A percentile compares a stretch with the other conserved stretches of the same genome.
Evolutionary conservation across 2,797 vertebrate genomes (phyloP).

Genomic region (Lepus townsendii): DNA sequence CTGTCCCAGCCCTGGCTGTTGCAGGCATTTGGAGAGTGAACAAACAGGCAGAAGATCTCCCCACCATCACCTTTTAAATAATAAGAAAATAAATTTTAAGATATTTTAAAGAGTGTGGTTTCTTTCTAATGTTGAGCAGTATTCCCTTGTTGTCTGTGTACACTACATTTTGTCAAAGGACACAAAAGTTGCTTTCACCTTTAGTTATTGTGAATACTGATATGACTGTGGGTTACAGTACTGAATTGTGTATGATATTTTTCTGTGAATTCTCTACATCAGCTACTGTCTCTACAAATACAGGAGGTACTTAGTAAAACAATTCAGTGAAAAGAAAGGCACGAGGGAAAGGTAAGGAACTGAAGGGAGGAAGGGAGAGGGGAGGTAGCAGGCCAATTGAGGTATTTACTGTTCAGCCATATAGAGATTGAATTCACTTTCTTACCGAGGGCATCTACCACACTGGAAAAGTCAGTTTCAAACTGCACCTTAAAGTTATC

Average conservation of each 20-base stretch:
- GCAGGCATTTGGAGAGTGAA: no score
- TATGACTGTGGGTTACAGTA: not conserved
- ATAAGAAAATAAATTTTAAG: no score
- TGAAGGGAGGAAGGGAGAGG: not conserved
- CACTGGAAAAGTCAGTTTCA: not conserved
- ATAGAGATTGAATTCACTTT: not conserved
- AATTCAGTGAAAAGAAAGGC: not conserved
- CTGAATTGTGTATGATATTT: not conserved
- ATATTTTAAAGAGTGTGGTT: no score
- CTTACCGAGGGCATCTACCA: accelerated
- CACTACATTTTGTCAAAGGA: not conserved
- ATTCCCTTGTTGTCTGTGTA: not conserved
- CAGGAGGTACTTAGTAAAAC: not conserved
- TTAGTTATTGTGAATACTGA: not conserved
- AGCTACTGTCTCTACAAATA: not conserved
- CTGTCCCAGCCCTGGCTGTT: no score
- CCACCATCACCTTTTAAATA: no score
- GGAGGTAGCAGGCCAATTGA: no score
- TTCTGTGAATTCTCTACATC: not conserved
- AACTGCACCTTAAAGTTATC: not conserved
- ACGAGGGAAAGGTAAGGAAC: not conserved
- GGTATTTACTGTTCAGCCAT: not conserved
- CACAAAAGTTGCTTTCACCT: not conserved
- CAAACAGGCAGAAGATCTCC: no score
- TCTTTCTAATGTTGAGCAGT: not conserved